These are phyloP conservation scores for Lepidothrix coronata DNA, from an alignment of 2,113 vertebrate genomes.

Conservation along the genomic window DNA sequence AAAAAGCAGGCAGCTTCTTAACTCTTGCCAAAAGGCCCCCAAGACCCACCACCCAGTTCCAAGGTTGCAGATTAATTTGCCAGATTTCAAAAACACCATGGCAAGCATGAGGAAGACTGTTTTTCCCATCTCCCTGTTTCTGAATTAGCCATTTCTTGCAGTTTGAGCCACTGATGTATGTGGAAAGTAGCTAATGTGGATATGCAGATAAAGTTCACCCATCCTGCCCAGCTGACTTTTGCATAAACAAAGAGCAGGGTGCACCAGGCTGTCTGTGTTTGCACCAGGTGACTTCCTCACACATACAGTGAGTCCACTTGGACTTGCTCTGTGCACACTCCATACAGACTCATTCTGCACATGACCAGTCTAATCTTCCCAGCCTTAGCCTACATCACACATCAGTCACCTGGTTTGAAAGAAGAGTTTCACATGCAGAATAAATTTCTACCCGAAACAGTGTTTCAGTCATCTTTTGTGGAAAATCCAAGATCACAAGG, in stretches of 20 bases:
- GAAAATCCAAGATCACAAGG: neutral
- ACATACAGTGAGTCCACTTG: neutral
- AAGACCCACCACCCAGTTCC: neutral
- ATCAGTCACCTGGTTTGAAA: neutral
- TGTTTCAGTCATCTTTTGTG: neutral
- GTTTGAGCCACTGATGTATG: neutral
- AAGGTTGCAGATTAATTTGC: neutral
- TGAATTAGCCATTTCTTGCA: neutral
- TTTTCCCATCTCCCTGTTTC: neutral
- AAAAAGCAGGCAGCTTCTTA: neutral
- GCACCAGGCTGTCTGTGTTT: neutral
- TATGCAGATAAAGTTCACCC: neutral
- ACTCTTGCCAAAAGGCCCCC: neutral
- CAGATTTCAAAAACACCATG: neutral
- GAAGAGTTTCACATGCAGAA: neutral
- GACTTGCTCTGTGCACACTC: neutral
- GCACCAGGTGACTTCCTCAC: neutral
- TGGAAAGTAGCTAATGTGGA: neutral
- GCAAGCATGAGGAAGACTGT: neutral
- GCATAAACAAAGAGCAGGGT: rapidly evolving
- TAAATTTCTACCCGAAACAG: neutral
- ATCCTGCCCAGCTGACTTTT: neutral
- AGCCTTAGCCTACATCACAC: neutral
- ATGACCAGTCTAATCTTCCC: neutral
- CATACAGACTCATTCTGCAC: neutral